Evolutionary conservation across 2,113 vertebrate genomes (phyloP).

Genomic region (Ptyas mucosa): DNA sequence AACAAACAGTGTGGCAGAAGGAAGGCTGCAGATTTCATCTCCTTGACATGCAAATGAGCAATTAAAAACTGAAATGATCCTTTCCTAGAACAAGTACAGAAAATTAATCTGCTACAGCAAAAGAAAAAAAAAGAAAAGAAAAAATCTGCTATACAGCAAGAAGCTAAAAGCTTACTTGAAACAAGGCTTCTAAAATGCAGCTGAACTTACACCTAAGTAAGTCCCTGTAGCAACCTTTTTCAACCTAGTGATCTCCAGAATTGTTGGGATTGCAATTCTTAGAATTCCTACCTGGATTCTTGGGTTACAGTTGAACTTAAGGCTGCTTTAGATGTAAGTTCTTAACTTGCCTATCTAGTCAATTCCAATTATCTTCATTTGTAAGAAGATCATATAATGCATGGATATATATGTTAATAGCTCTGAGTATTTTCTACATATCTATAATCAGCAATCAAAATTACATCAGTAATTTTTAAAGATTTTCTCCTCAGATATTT

Average conservation of each 20-base stretch:
- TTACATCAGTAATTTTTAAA: not conserved
- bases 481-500: not conserved
- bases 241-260: not conserved
- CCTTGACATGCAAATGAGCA: not conserved
- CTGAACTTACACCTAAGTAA: not conserved
- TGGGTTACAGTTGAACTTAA: not conserved
- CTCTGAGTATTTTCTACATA: constrained; percentile 13
- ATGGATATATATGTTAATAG: constrained; percentile 1
- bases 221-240: not conserved
- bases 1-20: not conserved
- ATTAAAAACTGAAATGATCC: not conserved
- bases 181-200: not conserved
- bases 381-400: not conserved
- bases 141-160: not conserved
- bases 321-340: not conserved
- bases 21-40: constrained; percentile 20
- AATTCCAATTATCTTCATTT: not conserved
- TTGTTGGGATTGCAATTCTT: not conserved
- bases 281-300: not conserved
- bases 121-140: constrained; percentile 1
- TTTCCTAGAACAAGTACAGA: not conserved
- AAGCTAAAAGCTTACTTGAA: not conserved
- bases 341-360: not conserved
- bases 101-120: constrained; percentile 3
- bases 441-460: not conserved